A percentile compares a stretch with the other conserved stretches of the same genome.
Conservation (phyloP, 2,888 invertebrate genomes). For the Drosophila picticornis region DNA sequence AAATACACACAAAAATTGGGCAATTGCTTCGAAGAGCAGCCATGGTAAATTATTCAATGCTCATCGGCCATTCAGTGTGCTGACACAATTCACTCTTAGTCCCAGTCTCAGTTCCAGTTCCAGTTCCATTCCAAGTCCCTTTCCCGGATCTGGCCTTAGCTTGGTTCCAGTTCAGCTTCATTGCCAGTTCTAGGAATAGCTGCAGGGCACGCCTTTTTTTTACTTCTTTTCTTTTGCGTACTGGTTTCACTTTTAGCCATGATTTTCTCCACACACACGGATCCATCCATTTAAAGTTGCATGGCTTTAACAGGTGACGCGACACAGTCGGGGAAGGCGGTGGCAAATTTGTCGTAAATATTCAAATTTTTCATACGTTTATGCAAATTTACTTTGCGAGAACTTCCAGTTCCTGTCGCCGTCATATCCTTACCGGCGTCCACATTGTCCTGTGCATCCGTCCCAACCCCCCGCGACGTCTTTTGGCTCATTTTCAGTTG, state of each 20-base stretch:
- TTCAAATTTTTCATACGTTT: conserved; percentile 80
- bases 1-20: not conserved
- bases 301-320: not conserved
- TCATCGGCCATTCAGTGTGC: not conserved
- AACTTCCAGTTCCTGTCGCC: conserved; percentile 73
- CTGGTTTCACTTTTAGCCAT: not conserved
- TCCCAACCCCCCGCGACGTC: not conserved
- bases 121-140: conserved; percentile 5
- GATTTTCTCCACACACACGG: not conserved
- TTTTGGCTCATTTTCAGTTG: not conserved
- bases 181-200: not conserved
- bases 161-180: not conserved
- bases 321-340: not conserved
- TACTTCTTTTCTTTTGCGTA: not conserved
- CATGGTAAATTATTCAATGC: not conserved
- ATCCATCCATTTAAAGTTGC: not conserved
- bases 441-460: not conserved
- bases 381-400: conserved; percentile 76
- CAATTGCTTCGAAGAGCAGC: not conserved
- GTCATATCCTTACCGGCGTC: conserved; percentile 11
- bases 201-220: not conserved
- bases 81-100: not conserved
- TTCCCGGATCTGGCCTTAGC: not conserved
- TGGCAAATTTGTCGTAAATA: conserved; percentile 62
- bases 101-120: conserved; percentile 7